Base-by-base conservation (phyloP, 2,797 vertebrate genomes). In the Choloepus didactylus region DNA sequence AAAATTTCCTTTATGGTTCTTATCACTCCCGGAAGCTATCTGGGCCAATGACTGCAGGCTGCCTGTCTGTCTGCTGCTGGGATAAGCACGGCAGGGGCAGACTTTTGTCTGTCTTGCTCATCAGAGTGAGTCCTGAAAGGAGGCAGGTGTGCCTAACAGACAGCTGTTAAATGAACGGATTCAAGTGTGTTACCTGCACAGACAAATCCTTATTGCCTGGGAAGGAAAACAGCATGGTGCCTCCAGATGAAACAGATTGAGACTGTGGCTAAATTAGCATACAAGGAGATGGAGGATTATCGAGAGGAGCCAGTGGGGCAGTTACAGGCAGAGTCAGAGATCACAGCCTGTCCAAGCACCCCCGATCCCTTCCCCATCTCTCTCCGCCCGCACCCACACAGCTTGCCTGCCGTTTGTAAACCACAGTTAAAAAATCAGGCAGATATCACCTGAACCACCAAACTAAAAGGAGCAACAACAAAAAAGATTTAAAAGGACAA, bases 261-360 rank as follows among this genome's bases (percentile, higher is more conserved):
- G 72, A 4, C 0, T 19, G n/a, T 2, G n/a, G 75, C 35, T 64
- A 25, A 73, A 35, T 14, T 83, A 59, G 64, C 44, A 6, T 0
- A 3, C 27, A 29, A 41, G 35, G 64, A n/a, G 27, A 5, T 5
- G 1, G 86, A 29, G 15, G 9, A 41, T 41, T 31, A 1, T 1
- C 10, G 1, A 6, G n/a, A 2, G 1, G 3, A 51, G 6, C 31
- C 41, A 1, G 38, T 9, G 12, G 6, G 9, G 7, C 0, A 5
- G 14, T 23, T 1, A 18, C 16, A 10, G 2, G 5, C 29, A 15
- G 44, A 25, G 2, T 5, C 1, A 9, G 6, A 38, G 86, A 54
- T 0, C 10, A 16, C 11, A 0, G 3, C 5, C 3, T 9, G 0
- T 9, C 25, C 18, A 0, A 3, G 31, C 12, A 0, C 5, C 27